These are phyloP conservation scores for Hipparchia semele DNA, from an alignment of 2,888 invertebrate genomes.

Conservation along the genomic window DNA sequence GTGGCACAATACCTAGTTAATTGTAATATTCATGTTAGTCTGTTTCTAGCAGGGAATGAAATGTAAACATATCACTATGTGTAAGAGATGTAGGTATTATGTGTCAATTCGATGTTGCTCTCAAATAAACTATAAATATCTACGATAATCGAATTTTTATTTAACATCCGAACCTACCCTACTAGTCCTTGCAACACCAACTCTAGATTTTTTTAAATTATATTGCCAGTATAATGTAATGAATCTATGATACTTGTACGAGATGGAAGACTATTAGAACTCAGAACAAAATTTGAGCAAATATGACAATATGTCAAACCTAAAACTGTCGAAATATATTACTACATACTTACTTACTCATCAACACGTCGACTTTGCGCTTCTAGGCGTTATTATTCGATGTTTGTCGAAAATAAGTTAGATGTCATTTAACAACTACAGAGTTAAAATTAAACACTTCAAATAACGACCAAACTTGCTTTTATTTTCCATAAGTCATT, in stretches of 20 bases:
- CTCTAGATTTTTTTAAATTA: too few species aligned
- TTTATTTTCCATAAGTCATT: slow-evolving; percentile 5
- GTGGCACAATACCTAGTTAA: not conserved
- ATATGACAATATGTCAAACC: too few species aligned
- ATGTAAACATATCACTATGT: slow-evolving; percentile 60
- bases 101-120: slow-evolving; percentile 74
- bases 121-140: slow-evolving; percentile 53
- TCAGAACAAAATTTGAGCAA: too few species aligned
- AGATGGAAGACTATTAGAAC: too few species aligned
- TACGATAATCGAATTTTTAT: not conserved
- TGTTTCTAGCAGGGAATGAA: slow-evolving; percentile 28
- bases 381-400: too few species aligned
- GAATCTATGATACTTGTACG: too few species aligned
- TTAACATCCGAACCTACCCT: not conserved
- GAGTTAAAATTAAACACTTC: not conserved
- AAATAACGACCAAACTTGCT: not conserved
- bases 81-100: slow-evolving; percentile 46
- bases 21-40: slow-evolving; percentile 1
- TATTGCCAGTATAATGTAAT: too few species aligned
- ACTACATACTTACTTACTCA: too few species aligned
- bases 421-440: not conserved
- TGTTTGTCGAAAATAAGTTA: too few species aligned
- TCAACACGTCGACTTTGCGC: too few species aligned
- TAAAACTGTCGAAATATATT: too few species aligned
- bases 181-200: too few species aligned